Percentiles rank a stretch among this genome's conserved stretches.
These are phyloP conservation scores for Mesorhabditis spiculigera DNA, from an alignment of 2,888 invertebrate genomes.

Conservation along the genomic window DNA sequence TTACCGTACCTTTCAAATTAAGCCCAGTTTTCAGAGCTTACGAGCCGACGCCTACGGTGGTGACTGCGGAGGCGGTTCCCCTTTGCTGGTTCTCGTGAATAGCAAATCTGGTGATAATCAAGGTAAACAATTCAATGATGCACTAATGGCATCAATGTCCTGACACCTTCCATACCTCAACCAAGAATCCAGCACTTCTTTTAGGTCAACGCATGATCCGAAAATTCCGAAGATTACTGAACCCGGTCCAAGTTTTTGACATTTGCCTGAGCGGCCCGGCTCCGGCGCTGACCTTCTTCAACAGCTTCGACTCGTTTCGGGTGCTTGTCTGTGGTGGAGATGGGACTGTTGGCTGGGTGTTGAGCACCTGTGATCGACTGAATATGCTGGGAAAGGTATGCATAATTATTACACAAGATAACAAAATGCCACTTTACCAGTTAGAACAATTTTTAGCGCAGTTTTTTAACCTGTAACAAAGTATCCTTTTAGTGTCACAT, in stretches of 20 bases:
- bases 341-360: conserved; percentile 95
- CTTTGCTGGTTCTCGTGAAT: conserved; percentile 92
- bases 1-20: not conserved
- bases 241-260: conserved; percentile 96
- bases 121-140: conserved; percentile 62
- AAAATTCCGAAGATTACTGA: conserved; percentile 83
- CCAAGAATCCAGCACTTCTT: too few species aligned
- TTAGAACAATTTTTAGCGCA: not conserved
- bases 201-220: conserved; percentile 81
- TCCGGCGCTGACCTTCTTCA: conserved; percentile 82
- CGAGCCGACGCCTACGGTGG: conserved; percentile 14
- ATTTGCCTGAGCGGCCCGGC: conserved; percentile 80
- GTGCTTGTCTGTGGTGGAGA: conserved; percentile 95
- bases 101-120: conserved; percentile 97
- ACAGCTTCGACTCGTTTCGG: conserved; percentile 90
- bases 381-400: conserved; percentile 69
- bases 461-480: not conserved
- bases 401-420: conserved; percentile 4
- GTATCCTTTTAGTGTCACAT: conserved; percentile 75
- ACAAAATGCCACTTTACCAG: too few species aligned
- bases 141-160: too few species aligned
- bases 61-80: conserved; percentile 60
- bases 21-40: not conserved
- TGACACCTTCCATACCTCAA: too few species aligned
- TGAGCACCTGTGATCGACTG: conserved; percentile 88